A percentile compares a stretch with the other conserved stretches of the same genome.
Evolutionary conservation across 2,113 vertebrate genomes (phyloP).

Genomic region (Macrotus californicus): DNA sequence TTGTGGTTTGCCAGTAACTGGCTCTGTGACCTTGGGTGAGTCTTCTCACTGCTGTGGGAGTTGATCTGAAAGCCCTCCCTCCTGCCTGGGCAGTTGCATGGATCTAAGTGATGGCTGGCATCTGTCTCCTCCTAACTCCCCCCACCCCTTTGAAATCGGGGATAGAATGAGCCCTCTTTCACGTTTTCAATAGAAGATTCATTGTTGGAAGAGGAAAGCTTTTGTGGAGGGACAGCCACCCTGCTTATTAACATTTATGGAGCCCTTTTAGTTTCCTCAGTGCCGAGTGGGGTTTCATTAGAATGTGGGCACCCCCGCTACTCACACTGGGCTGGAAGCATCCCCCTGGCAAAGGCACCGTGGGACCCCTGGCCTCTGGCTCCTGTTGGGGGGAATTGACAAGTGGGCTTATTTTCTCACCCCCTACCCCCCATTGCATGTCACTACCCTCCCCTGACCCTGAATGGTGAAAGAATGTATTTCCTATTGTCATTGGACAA

Average conservation of each 20-base stretch:
- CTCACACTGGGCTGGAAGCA: neutral
- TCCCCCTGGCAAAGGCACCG: neutral
- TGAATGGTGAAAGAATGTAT: conserved; percentile 71
- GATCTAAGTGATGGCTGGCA: neutral
- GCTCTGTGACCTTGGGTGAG: neutral
- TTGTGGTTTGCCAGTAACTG: neutral
- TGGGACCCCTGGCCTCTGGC: neutral
- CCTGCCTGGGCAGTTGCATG: neutral
- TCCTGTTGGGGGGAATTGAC: neutral
- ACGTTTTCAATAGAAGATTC: neutral
- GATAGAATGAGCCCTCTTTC: neutral
- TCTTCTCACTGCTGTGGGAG: neutral
- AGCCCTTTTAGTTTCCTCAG: neutral
- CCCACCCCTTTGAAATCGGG: neutral
- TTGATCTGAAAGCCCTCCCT: neutral
- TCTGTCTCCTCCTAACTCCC: neutral
- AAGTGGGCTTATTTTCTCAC: conserved; percentile 46
- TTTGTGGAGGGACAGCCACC: neutral
- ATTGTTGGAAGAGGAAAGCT: neutral
- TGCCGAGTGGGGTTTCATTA: neutral
- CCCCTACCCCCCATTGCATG: conserved; percentile 11
- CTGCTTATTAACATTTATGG: neutral
- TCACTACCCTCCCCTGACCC: conserved; percentile 37
- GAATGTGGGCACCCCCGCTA: neutral
- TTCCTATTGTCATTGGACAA: conserved; percentile 50